Evolutionary conservation across 2,888 invertebrate species (phyloP), one percentile per base, ranked within the genome.

Genomic region (Melipona bicolor): DNA sequence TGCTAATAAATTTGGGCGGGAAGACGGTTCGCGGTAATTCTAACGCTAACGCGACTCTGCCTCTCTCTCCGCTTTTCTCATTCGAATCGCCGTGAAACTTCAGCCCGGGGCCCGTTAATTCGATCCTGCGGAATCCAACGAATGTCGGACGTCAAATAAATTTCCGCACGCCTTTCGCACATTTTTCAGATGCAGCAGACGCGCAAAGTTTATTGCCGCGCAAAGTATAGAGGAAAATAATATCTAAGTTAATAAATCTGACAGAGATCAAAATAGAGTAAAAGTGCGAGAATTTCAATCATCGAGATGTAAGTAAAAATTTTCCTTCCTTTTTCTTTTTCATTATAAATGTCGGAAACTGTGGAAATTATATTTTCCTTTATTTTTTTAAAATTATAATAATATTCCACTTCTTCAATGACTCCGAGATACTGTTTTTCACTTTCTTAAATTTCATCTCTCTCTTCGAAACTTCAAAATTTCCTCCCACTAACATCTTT

Each of bases 71-170:
- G 11, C 36, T 54, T 74, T 13, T 50, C 72, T 74, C 27, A 65
- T 80, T 77, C 77, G 59, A 81, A 61, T 72, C 52, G 32, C 76
- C 9, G 67, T 72, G 77, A 67, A 81, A 77, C 77, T 67, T 77
- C 59, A 72, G 56, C 76, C 77, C 15, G 1, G 50, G 56, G 52
- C 64, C 56, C 64, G 76, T 80, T 80, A 64, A 80, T 77, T 80
- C 77, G 79, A 76, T 70, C 65, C 62, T 19, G 19, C 17, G 67
- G 77, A 81, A 81, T 78, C 77, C 78, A 78, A 61, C 62, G 71
- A 72, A 69, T 49, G 62, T 62, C 50, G 80, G 15, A 67, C 77
- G 77, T 78, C 76, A 76, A 73, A 85, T 85, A 81, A 85, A 85
- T 85, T 76, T 64, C 80, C 83, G 85, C 85, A 77, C 59, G 64